Evolutionary conservation across 2,888 invertebrate genomes (phyloP).

Genomic region (Oligia fasciuncula): DNA sequence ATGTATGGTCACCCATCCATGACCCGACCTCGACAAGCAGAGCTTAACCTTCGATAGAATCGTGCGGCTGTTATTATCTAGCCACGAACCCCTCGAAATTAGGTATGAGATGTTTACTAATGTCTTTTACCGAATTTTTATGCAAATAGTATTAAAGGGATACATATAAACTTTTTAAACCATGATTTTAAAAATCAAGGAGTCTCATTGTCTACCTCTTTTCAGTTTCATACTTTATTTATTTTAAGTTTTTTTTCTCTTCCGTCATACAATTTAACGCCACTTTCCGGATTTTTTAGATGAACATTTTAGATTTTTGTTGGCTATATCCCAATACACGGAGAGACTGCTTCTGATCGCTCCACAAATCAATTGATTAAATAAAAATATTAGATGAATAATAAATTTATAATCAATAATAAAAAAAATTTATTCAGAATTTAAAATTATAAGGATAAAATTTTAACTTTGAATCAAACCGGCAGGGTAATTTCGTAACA

Average conservation of each 20-base stretch:
- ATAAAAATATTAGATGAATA: too few relatives aligned
- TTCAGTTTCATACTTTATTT: background rate
- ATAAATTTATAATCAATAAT: too few relatives aligned
- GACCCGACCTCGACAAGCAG: background rate
- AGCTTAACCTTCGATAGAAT: background rate
- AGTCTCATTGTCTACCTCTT: conserved; percentile 15
- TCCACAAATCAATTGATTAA: background rate
- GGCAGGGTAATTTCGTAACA: too few relatives aligned
- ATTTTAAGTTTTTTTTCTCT: background rate
- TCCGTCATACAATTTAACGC: background rate
- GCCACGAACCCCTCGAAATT: background rate
- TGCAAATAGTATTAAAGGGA: background rate
- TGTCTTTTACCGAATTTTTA: background rate
- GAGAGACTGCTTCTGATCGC: too few relatives aligned
- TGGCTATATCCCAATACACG: background rate
- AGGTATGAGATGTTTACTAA: background rate
- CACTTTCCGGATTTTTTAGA: too few relatives aligned
- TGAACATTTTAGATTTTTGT: background rate
- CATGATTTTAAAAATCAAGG: background rate
- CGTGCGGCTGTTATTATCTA: background rate
- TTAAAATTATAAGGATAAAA: too few relatives aligned
- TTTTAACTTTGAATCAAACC: too few relatives aligned
- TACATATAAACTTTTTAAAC: background rate
- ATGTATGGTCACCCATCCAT: background rate
- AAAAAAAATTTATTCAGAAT: too few relatives aligned